Evolutionary conservation across 2,113 vertebrate genomes (phyloP), one percentile per base, ranked within the genome.

Genomic region (Corynorhinus townsendii): DNA sequence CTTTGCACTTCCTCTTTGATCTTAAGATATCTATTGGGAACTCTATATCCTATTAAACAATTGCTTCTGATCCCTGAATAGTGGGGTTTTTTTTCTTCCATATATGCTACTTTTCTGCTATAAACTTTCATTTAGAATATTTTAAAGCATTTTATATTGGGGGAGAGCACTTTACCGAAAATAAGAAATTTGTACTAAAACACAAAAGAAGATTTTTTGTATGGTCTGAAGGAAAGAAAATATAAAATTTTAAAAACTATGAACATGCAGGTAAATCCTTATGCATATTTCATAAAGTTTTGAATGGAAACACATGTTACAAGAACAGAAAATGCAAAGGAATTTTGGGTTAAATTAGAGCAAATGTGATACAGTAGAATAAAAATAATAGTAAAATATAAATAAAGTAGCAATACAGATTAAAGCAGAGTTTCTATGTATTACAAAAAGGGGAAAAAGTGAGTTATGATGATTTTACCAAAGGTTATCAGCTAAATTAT

Each of bases 181-280:
- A 72, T 83, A 69, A 90, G 35, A 87, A 93, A 17, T 22, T 20
- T 4, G 86, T 49, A 88, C 33, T 35, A 0, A 28, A 92, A 83
- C 35, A 86, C 49, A 76, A 94, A 64, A 47, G 76, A 30, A 94
- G 66, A 84, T 95, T 26, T 52, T 52, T 72, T 66, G 4, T 79
- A 49, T 96, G 35, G 72, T 69, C 68, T 87, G 66, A 35, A 66
- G 95, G 81, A 89, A 54, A 64, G 3, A 83, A 79, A 84, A 30
- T 35, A 77, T 49, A 71, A 35, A 66, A 77, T 30, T 33, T 47
- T 75, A 75, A n/a, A 49, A 93, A 33, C 16, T 5, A 9, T 54
- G 79, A 93, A 72, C 38, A 69, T 94, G 7, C 17, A 81, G 84
- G 7, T 95, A 91, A 64, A 62, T 94, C 22, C 59, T 91, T 97